phyloP scores from a whole-genome alignment of 2,888 invertebrate species.

The Dolomedes plantarius region DNA sequence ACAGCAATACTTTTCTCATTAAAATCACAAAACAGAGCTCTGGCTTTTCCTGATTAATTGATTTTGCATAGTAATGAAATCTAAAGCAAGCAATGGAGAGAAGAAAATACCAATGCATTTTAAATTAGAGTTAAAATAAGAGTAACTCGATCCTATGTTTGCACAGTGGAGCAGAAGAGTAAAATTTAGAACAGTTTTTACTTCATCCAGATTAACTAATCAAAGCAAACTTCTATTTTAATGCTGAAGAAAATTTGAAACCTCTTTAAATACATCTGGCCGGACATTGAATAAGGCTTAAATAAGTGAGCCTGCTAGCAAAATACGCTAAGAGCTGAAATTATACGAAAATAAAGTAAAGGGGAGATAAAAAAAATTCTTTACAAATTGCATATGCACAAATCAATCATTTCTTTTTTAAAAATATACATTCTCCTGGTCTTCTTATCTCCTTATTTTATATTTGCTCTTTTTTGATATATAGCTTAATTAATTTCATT shows the following conservation, averaged over 20 bases:
- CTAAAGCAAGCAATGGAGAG: background rate
- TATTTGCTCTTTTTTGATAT: too few species aligned
- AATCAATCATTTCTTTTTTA: too few species aligned
- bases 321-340: too few species aligned
- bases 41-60: background rate
- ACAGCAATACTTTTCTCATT: too few species aligned
- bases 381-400: too few species aligned
- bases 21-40: too few species aligned
- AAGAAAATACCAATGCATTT: background rate
- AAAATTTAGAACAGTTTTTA: background rate
- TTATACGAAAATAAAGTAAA: too few species aligned
- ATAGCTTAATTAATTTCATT: too few species aligned
- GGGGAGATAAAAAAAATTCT: too few species aligned
- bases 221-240: background rate
- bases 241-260: background rate
- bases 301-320: background rate
- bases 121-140: background rate
- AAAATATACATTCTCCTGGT: too few species aligned
- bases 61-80: background rate
- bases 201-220: background rate
- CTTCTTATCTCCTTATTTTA: too few species aligned
- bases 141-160: background rate
- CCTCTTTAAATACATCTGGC: background rate
- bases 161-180: background rate
- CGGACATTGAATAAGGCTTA: background rate